Evolutionary conservation across 1,140 invertebrate species (phyloP).

Genomic region (Drosophila paulistorum): DNA sequence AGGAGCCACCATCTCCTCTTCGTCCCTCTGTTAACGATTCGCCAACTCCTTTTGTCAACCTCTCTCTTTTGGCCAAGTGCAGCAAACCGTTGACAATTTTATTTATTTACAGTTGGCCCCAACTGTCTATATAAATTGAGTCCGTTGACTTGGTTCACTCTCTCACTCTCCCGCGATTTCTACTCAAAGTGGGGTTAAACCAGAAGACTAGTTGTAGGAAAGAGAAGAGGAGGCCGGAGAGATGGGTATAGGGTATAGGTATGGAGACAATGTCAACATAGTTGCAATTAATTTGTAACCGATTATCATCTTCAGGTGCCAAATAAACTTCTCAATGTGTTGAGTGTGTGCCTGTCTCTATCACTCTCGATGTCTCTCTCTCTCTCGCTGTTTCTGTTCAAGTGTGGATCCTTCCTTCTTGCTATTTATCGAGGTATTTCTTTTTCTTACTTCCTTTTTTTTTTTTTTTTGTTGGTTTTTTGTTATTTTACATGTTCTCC

Average conservation of each 20-base stretch:
- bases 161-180: not conserved
- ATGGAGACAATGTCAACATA: constrained; percentile 73
- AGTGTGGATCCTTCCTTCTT: constrained; percentile 21
- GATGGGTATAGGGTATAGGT: constrained; percentile 19
- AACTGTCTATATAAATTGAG: constrained; percentile 80
- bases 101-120: constrained; percentile 77
- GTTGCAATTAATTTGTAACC: constrained; percentile 83
- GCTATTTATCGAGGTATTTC: constrained; percentile 33
- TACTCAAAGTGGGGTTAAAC: not conserved
- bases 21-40: constrained; percentile 11
- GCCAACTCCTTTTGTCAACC: constrained; percentile 6
- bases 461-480: constrained; percentile 9
- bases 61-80: constrained; percentile 45
- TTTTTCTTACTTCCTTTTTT: constrained; percentile 41
- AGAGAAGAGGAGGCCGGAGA: not conserved
- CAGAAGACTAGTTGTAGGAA: not conserved
- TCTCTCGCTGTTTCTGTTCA: constrained; percentile 12
- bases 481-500: constrained; percentile 54
- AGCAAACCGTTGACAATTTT: constrained; percentile 75
- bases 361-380: constrained; percentile 47
- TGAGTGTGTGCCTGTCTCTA: constrained; percentile 49
- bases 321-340: constrained; percentile 83
- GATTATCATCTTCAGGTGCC: constrained; percentile 83
- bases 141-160: constrained; percentile 35
- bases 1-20: constrained; percentile 72